Conservation (phyloP, 2,797 vertebrate species). For the Sebastes trivittatus region DNA sequence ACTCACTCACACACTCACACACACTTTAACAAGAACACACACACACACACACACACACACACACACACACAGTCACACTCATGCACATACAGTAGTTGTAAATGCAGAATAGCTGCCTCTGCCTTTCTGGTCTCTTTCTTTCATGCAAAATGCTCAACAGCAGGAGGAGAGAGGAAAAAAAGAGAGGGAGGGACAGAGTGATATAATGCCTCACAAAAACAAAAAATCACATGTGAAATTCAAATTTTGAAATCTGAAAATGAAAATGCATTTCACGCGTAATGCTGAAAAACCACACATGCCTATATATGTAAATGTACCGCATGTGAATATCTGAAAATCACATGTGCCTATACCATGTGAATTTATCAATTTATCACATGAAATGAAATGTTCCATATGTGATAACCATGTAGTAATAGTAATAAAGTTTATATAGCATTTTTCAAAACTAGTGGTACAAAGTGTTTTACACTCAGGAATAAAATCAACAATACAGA, state of each 20-base stretch:
- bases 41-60: neutral
- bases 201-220: neutral
- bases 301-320: too few relatives aligned
- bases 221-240: neutral
- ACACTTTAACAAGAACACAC: neutral
- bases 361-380: neutral
- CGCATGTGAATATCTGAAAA: neutral
- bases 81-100: neutral
- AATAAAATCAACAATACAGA: neutral
- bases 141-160: conserved; percentile 7
- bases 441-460: neutral
- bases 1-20: conserved; percentile 6
- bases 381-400: neutral
- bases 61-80: conserved; percentile 3
- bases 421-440: neutral
- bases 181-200: neutral
- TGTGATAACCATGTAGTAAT: neutral
- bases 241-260: neutral
- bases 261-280: neutral
- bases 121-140: conserved; percentile 2
- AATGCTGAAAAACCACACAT: neutral
- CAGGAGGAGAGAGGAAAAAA: conserved; percentile 16
- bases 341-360: neutral
- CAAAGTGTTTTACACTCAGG: neutral
- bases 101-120: conserved; percentile 17